phyloP scores from a whole-genome alignment of 2,113 vertebrate species.

The Nothocercus julius region DNA sequence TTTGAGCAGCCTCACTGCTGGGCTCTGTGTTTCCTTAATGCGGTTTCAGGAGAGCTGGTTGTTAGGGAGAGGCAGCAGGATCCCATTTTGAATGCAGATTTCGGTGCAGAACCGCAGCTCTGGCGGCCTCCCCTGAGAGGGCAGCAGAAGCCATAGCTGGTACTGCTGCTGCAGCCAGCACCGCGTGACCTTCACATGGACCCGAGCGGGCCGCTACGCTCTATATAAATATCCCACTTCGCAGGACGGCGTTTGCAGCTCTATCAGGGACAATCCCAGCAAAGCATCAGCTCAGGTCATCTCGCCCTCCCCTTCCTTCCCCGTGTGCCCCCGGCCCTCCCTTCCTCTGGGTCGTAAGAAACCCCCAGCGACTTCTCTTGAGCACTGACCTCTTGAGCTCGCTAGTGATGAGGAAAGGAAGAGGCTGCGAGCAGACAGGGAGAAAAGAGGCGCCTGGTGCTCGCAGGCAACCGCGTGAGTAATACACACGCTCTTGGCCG shows the following conservation, averaged over 20 bases:
- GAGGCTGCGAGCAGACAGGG: conserved; percentile 44
- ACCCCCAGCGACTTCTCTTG: not conserved
- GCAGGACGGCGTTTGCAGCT: conserved; percentile 5
- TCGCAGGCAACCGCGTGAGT: conserved; percentile 57
- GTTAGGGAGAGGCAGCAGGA: conserved; percentile 34
- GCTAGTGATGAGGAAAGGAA: conserved; percentile 50
- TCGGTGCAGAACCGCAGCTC: conserved; percentile 2
- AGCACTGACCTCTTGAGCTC: conserved; percentile 49
- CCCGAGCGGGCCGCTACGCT: not conserved
- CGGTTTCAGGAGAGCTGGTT: conserved; percentile 21
- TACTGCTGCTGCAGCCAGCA: conserved; percentile 1
- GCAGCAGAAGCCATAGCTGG: conserved; percentile 4
- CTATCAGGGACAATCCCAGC: not conserved
- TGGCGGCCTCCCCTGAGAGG: not conserved
- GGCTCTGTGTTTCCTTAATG: conserved; percentile 14
- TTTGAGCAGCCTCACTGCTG: conserved; percentile 9
- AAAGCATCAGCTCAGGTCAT: not conserved
- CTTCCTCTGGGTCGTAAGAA: not conserved
- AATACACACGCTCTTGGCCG: conserved; percentile 43
- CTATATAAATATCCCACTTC: conserved; percentile 53
- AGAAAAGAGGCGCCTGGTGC: conserved; percentile 33
- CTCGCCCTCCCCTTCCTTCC: not conserved
- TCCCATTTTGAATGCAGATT: conserved; percentile 46
- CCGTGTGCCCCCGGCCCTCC: not conserved
- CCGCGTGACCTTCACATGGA: conserved; percentile 50